Base-by-base conservation (phyloP, 2,888 invertebrate genomes). In the Lepidocyrtinus sp. region DNA sequence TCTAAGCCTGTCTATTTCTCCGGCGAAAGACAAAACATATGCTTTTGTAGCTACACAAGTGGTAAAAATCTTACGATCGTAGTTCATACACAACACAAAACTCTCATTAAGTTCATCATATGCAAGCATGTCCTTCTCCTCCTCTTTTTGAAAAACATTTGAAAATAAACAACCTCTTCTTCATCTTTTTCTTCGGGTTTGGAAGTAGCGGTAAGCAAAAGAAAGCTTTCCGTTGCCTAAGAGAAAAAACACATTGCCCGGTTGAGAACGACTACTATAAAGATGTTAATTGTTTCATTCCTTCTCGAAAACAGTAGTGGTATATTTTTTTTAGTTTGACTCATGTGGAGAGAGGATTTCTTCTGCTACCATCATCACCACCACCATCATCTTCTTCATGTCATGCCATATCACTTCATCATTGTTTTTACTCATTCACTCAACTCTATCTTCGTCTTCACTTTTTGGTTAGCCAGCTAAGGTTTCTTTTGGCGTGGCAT, bases 401-500 rank as follows among this genome's bases (percentile, higher is more conserved):
- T 46, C 55, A 36, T 62, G 61, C 69, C 75, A 55, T 67, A 59
- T 71, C 77, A 77, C 77, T 77, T 77, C 71, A 77, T 77, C 77
- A 77, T 71, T 68, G 64, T 71, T 71, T 77, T 77, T 76, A 36
- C 73, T 63, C 73, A 74, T 17, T 50, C 73, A 64, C 72, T 69
- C 61, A 46, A 70, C 76, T 76, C 63, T 63, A 70, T 63, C 76
- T 77, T 50, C 50, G 50, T 50, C 72, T 71, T 77, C 76, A 65
- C 71, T 77, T 71, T 77, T 72, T 72, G 72, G 72, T 77, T 77
- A 77, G 72, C 77, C 77, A 72, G 67, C 77, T 77, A 67, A 45
- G 77, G 72, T 77, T 77, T 77, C 77, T 71, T 76, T 77, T 77
- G 77, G 77, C 77, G 77, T 77, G 77, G 77, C 72, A 72, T 77